A percentile compares a stretch with the other conserved stretches of the same genome.
phyloP scores from a whole-genome alignment of 2,113 vertebrate species.

The Gobio gobio region DNA sequence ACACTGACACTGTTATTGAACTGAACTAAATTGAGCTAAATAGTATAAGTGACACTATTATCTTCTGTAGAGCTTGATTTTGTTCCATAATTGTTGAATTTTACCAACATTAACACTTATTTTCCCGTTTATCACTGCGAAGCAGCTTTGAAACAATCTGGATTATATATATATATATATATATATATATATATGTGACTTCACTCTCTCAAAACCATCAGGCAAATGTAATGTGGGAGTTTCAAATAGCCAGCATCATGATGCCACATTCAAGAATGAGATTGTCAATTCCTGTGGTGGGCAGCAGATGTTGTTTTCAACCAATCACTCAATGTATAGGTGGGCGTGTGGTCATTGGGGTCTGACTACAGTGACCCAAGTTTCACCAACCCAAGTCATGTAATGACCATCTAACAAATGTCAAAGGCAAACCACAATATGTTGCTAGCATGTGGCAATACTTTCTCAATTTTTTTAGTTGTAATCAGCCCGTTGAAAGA shows the following conservation, averaged over 20 bases:
- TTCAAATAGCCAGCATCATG: background rate
- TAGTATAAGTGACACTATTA: background rate
- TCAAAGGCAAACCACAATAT: slow-evolving; percentile 41
- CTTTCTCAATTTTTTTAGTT: slow-evolving; percentile 35
- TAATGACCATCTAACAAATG: background rate
- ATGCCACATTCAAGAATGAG: background rate
- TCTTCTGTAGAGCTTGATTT: background rate
- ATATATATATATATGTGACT: background rate
- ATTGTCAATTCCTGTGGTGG: background rate
- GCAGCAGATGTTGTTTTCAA: slow-evolving; percentile 6
- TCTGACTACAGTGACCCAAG: background rate
- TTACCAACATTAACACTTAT: no score
- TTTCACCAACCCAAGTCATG: slow-evolving; percentile 3
- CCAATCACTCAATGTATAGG: background rate
- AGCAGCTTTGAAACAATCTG: background rate
- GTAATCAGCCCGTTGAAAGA: slow-evolving; percentile 18
- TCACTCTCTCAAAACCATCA: background rate
- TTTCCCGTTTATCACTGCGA: background rate
- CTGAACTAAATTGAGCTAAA: background rate
- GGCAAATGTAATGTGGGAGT: background rate
- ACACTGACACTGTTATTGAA: background rate
- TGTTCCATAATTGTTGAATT: no score
- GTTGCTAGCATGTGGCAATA: slow-evolving; percentile 30
- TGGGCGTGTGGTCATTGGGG: background rate
- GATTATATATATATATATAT: no score